Conservation (phyloP, 2,113 vertebrate species). For the Synodontis membranacea region DNA sequence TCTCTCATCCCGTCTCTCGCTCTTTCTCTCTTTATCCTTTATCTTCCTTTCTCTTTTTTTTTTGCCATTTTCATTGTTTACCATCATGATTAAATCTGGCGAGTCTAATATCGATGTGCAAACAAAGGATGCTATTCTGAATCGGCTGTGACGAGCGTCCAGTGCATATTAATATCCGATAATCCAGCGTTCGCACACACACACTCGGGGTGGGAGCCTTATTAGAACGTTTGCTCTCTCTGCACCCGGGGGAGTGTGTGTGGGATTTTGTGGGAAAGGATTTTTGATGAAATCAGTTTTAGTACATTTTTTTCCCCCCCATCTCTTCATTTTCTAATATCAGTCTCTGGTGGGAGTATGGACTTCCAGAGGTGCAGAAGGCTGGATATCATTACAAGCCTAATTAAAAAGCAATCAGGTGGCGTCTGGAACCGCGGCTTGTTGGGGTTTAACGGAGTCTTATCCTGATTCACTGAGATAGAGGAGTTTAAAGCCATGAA, state of each 20-base stretch:
- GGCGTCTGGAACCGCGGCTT: slow-evolving; percentile 7
- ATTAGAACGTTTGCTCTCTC: slow-evolving; percentile 65
- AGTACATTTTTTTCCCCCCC: slow-evolving; percentile 56
- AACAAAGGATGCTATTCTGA: slow-evolving; percentile 73
- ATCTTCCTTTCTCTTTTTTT: slow-evolving; percentile 15
- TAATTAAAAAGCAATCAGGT: slow-evolving; percentile 53
- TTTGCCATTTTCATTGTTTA: slow-evolving; percentile 67
- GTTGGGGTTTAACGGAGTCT: not conserved
- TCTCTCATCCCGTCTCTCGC: not conserved
- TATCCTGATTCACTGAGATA: slow-evolving; percentile 12
- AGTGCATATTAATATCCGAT: slow-evolving; percentile 73
- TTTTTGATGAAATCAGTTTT: slow-evolving; percentile 72
- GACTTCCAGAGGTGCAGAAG: slow-evolving; percentile 27
- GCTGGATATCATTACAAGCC: slow-evolving; percentile 39
- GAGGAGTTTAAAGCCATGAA: slow-evolving; percentile 5
- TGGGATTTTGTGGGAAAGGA: slow-evolving; percentile 70
- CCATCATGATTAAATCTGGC: slow-evolving; percentile 76
- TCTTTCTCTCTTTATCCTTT: slow-evolving; percentile 4
- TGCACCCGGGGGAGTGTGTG: slow-evolving; percentile 43
- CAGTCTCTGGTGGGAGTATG: slow-evolving; percentile 33
- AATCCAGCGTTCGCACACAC: slow-evolving; percentile 64
- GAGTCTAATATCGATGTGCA: slow-evolving; percentile 75
- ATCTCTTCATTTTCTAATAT: slow-evolving; percentile 41
- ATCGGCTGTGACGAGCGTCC: slow-evolving; percentile 63
- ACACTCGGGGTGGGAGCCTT: slow-evolving; percentile 64